Evolutionary conservation across 2,797 vertebrate species (phyloP).

Genomic region (Muscicapa comitata): DNA sequence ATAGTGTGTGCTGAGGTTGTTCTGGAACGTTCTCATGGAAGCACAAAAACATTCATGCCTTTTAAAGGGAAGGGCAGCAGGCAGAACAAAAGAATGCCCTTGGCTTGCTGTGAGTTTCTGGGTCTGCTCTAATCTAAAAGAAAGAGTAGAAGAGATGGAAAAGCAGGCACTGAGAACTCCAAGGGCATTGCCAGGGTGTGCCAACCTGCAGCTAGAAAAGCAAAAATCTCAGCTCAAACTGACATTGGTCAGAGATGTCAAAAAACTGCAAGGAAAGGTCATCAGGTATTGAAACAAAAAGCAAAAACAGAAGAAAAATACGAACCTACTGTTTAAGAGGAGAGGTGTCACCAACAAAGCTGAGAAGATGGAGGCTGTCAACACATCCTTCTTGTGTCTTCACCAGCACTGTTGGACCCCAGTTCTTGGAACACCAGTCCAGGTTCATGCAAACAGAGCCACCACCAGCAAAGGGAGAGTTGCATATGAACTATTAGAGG

Average conservation of each 20-base stretch:
- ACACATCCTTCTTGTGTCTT: background rate
- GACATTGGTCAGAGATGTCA: background rate
- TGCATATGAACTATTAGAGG: background rate
- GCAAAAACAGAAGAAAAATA: background rate
- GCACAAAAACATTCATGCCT: background rate
- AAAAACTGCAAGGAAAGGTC: background rate
- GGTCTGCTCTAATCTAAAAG: background rate
- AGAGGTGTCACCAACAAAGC: background rate
- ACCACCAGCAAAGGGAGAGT: background rate
- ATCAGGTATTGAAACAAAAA: background rate
- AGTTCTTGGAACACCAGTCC: background rate
- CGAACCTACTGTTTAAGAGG: rapidly evolving
- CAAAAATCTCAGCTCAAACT: background rate
- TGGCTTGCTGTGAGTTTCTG: background rate
- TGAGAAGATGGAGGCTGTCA: background rate
- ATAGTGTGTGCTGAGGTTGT: background rate
- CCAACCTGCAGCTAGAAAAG: background rate
- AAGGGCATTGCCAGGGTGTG: background rate
- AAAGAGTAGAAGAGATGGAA: background rate
- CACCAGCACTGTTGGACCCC: background rate
- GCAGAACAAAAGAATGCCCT: background rate
- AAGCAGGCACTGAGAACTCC: background rate
- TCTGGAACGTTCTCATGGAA: background rate
- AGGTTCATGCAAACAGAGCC: background rate
- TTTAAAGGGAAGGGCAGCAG: background rate